Conservation (phyloP, 2,113 vertebrate species). For the Collichthys lucidus region DNA sequence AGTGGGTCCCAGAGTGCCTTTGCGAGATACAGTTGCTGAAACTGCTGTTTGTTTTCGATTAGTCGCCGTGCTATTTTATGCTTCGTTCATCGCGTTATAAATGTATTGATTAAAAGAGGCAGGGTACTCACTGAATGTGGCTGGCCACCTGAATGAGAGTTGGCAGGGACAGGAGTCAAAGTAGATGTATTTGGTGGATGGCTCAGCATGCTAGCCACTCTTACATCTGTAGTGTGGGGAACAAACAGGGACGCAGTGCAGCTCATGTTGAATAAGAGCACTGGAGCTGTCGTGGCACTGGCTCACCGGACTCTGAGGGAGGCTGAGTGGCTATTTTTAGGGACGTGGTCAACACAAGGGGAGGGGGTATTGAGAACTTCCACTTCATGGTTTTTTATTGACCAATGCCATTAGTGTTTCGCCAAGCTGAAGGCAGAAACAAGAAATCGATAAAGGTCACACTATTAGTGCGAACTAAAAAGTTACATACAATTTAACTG, state of each 20-base stretch:
- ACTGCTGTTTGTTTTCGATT: conserved; percentile 64
- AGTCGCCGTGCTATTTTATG: conserved; percentile 64
- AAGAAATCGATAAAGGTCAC: conserved; percentile 84
- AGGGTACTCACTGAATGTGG: conserved; percentile 60
- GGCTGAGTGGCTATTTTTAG: conserved; percentile 77
- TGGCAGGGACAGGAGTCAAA: conserved; percentile 59
- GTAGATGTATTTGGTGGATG: conserved; percentile 57
- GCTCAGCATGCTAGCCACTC: conserved; percentile 68
- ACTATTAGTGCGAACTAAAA: conserved; percentile 81
- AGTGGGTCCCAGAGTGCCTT: conserved; percentile 45
- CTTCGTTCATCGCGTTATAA: conserved; percentile 55
- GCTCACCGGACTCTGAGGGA: conserved; percentile 61
- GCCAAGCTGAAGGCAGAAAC: conserved; percentile 77
- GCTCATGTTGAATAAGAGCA: conserved; percentile 62
- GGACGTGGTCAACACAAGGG: conserved; percentile 64
- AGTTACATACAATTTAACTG: conserved; percentile 82
- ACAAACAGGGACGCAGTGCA: conserved; percentile 48
- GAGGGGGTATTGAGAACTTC: conserved; percentile 78
- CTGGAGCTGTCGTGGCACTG: conserved; percentile 59
- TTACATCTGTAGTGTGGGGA: conserved; percentile 55
- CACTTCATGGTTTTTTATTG: conserved; percentile 83
- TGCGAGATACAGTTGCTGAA: conserved; percentile 49
- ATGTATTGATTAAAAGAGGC: conserved; percentile 75
- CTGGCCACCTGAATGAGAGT: conserved; percentile 57
- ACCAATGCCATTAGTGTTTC: conserved; percentile 85